A percentile compares a stretch with the other conserved stretches of the same genome.
Evolutionary conservation across 2,113 vertebrate species (phyloP).

Genomic region (Peucedramus taeniatus): DNA sequence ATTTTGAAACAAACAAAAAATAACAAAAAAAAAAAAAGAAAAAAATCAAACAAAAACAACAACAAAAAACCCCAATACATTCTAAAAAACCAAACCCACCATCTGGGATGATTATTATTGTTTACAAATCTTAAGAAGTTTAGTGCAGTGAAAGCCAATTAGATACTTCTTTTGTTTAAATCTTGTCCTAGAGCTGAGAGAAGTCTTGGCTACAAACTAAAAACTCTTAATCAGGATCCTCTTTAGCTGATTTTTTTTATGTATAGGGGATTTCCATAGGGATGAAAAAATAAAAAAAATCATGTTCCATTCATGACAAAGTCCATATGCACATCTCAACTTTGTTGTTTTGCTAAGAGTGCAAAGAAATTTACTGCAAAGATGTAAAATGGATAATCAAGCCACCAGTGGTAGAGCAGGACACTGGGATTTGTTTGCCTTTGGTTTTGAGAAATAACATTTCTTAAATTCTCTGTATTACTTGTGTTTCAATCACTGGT

Average conservation of each 20-base stretch:
- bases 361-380: background rate
- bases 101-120: background rate
- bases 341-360: background rate
- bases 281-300: background rate
- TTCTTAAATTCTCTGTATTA: background rate
- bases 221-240: background rate
- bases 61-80: background rate
- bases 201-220: background rate
- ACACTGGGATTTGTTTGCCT: background rate
- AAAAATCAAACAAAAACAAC: background rate
- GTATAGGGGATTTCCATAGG: background rate
- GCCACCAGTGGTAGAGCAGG: background rate
- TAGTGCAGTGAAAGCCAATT: background rate
- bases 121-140: background rate
- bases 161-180: background rate
- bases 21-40: background rate
- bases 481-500: background rate
- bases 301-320: background rate
- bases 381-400: background rate
- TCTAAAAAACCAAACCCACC: background rate
- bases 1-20: background rate
- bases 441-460: background rate
- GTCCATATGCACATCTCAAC: background rate
- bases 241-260: background rate
- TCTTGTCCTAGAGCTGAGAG: background rate